These are phyloP conservation scores for Linnaemya tessellans DNA, from an alignment of 2,888 invertebrate species.

Conservation along the genomic window DNA sequence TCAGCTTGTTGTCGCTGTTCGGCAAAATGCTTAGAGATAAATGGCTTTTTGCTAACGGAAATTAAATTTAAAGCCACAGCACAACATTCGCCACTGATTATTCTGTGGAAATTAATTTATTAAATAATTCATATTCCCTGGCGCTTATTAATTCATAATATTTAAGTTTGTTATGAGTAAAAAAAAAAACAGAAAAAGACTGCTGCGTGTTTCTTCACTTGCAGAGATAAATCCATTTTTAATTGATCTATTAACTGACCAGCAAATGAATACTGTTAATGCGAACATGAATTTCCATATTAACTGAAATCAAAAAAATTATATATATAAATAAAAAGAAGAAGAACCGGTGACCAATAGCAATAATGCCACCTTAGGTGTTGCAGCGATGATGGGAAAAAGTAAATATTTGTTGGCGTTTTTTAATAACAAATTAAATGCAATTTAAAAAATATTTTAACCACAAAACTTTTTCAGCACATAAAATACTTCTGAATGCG, in stretches of 20 bases:
- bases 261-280: conserved; percentile 45
- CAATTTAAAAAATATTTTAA: conserved; percentile 50
- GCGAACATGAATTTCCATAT: conserved; percentile 56
- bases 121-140: neutral
- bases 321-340: too few relatives aligned
- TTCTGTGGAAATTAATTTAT: neutral
- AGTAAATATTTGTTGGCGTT: conserved; percentile 23
- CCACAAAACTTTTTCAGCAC: conserved; percentile 36
- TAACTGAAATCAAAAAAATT: conserved; percentile 26
- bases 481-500: neutral
- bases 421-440: conserved; percentile 50
- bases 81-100: neutral
- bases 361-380: neutral
- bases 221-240: neutral
- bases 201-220: neutral
- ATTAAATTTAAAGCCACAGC: conserved; percentile 56
- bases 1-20: neutral
- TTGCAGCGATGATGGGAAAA: neutral
- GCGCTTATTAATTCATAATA: neutral
- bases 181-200: too few relatives aligned
- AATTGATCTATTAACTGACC: conserved; percentile 50
- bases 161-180: too few relatives aligned
- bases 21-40: conserved; percentile 48
- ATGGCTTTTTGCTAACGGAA: conserved; percentile 54
- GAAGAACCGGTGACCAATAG: neutral